phyloP scores from a whole-genome alignment of 2,797 vertebrate species.

The Todus mexicanus region DNA sequence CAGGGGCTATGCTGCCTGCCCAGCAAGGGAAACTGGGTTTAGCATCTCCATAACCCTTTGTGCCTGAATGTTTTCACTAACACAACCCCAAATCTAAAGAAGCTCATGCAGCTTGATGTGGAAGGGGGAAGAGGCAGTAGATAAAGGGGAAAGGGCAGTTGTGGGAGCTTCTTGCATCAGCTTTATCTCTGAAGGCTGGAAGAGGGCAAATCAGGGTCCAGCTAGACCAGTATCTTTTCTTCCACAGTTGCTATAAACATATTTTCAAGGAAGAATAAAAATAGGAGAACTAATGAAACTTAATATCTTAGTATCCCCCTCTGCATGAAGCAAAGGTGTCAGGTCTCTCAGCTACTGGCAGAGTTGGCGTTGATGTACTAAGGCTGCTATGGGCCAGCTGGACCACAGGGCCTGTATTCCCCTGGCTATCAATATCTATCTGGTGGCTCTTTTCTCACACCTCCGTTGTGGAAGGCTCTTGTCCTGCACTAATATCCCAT shows the following conservation, averaged over 20 bases:
- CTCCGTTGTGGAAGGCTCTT: background rate
- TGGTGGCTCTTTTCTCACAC: background rate
- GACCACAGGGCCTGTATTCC: fast-evolving
- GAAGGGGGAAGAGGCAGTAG: background rate
- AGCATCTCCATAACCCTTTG: background rate
- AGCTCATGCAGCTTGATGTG: fast-evolving
- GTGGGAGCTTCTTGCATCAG: background rate
- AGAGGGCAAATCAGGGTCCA: background rate
- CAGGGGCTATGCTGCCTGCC: background rate
- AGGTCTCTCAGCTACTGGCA: background rate
- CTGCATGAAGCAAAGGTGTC: background rate
- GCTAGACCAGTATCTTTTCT: background rate
- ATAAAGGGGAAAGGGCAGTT: background rate
- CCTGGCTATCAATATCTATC: background rate
- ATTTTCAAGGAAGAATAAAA: background rate
- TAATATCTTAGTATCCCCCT: background rate
- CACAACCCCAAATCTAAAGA: background rate
- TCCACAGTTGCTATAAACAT: too few relatives aligned
- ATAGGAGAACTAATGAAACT: background rate
- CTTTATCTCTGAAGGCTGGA: background rate
- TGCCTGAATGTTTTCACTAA: background rate
- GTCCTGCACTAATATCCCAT: background rate
- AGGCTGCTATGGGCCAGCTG: background rate
- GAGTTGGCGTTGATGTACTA: background rate
- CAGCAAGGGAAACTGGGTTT: fast-evolving